A percentile compares a stretch with the other conserved stretches of the same genome.
phyloP scores from a whole-genome alignment of 2,888 invertebrate genomes.

The Drosophila affinis region DNA sequence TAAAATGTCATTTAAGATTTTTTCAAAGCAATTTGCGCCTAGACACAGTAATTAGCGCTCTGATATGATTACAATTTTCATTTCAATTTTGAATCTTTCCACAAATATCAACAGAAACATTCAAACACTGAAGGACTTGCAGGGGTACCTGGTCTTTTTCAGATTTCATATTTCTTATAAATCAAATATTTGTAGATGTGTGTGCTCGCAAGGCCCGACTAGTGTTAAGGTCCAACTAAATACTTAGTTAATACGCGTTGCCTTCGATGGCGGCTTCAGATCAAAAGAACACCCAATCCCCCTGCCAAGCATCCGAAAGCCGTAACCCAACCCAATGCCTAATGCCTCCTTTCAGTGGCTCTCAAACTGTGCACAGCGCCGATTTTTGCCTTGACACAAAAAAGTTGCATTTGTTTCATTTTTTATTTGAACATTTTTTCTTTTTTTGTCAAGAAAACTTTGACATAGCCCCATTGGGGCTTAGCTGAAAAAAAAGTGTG shows the following conservation, averaged over 20 bases:
- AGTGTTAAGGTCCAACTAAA: slow-evolving; percentile 42
- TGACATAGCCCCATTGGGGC: slow-evolving; percentile 45
- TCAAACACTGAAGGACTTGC: too few relatives aligned
- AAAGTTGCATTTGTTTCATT: slow-evolving; percentile 48
- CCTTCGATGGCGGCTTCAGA: slow-evolving; percentile 58
- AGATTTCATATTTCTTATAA: not conserved
- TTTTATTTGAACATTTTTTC: slow-evolving; percentile 33
- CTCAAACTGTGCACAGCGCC: slow-evolving; percentile 74
- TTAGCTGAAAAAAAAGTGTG: slow-evolving; percentile 16
- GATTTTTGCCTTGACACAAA: slow-evolving; percentile 68
- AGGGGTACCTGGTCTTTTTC: too few relatives aligned
- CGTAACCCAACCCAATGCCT: slow-evolving; percentile 40
- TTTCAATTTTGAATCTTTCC: too few relatives aligned
- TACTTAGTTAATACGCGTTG: slow-evolving; percentile 37
- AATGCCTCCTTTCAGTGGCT: slow-evolving; percentile 56
- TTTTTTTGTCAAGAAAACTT: slow-evolving; percentile 55
- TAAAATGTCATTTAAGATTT: slow-evolving; percentile 37
- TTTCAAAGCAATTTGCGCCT: slow-evolving; percentile 28
- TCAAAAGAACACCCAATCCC: slow-evolving; percentile 59
- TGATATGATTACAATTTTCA: slow-evolving; percentile 14
- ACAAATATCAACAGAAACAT: not conserved
- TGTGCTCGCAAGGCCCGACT: not conserved
- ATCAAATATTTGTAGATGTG: not conserved
- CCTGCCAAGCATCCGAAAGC: slow-evolving; percentile 12
- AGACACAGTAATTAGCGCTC: slow-evolving; percentile 6